phyloP scores from a whole-genome alignment of 2,888 invertebrate genomes.

The Bombylius major region DNA sequence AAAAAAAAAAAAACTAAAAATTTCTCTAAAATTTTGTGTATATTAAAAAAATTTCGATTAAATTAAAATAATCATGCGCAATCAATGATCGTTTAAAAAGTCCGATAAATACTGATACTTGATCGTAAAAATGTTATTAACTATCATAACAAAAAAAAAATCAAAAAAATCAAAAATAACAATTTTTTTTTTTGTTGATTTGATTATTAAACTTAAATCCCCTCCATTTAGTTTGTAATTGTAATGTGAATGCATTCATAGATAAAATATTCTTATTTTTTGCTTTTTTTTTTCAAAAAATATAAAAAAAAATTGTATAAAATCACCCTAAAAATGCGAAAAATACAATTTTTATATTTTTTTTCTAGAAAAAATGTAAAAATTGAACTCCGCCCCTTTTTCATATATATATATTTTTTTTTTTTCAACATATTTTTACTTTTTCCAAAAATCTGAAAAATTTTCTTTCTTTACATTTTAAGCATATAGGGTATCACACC shows the following conservation, averaged over 20 bases:
- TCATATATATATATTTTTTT: background rate
- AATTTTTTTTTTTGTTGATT: background rate
- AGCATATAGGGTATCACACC: background rate
- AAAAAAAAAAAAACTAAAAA: no score
- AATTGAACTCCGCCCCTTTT: conserved; percentile 8
- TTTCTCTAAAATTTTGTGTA: no score
- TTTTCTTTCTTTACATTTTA: background rate
- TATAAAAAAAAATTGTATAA: background rate
- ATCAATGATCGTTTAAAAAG: background rate
- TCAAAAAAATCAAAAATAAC: background rate
- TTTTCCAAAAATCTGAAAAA: conserved; percentile 13
- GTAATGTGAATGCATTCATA: no score
- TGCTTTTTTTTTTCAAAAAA: background rate
- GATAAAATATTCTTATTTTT: no score
- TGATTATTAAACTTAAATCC: background rate
- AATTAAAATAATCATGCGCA: conserved; percentile 3
- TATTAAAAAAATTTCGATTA: no score
- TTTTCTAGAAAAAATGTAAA: conserved; percentile 6
- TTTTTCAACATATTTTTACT: background rate
- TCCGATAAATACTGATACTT: conserved; percentile 6
- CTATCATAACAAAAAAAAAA: background rate
- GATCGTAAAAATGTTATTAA: no score
- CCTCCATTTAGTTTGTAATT: background rate
- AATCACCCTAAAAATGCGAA: conserved; percentile 10
- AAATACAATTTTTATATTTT: background rate